Percentiles rank a stretch among this genome's conserved stretches.
Conservation (phyloP, 1,140 invertebrate species). For the Lepidotrigona ventralis region DNA sequence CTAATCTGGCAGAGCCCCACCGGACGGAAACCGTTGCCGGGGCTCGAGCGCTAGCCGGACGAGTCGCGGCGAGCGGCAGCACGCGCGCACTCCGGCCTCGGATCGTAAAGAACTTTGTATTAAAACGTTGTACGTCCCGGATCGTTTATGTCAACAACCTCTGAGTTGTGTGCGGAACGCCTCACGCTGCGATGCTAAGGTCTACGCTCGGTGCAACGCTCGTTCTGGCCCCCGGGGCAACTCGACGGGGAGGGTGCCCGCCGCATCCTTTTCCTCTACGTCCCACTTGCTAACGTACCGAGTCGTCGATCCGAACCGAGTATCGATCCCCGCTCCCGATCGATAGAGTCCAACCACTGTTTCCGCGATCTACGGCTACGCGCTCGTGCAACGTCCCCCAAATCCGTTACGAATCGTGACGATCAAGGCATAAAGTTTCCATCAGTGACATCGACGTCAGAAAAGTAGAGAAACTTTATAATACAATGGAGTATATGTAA, state of each 20-base stretch:
- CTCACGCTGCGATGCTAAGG: slow-evolving; percentile 58
- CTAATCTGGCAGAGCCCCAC: slow-evolving; percentile 58
- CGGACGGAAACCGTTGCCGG: slow-evolving; percentile 56
- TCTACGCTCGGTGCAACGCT: slow-evolving; percentile 60
- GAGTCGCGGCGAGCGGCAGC: slow-evolving; percentile 47
- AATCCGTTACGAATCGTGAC: background rate
- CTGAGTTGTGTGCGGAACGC: slow-evolving; percentile 64
- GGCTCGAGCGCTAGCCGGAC: slow-evolving; percentile 10
- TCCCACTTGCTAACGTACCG: slow-evolving; percentile 3
- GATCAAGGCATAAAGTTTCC: too few relatives aligned
- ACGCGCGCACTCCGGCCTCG: slow-evolving; percentile 44
- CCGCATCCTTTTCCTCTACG: slow-evolving; percentile 49
- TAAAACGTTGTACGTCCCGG: slow-evolving; percentile 71
- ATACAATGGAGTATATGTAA: too few relatives aligned
- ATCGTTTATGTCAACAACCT: slow-evolving; percentile 68
- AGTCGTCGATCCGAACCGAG: background rate
- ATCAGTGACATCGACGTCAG: too few relatives aligned
- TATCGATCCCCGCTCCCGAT: background rate
- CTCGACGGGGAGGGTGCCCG: slow-evolving; percentile 55
- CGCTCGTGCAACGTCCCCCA: background rate
- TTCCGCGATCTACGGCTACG: slow-evolving; percentile 29
- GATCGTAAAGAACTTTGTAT: slow-evolving; percentile 76
- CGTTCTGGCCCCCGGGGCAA: slow-evolving; percentile 56
- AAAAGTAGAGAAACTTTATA: too few relatives aligned
- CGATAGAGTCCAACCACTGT: slow-evolving; percentile 1